These are phyloP conservation scores for Halocynthia aurantium DNA, from an alignment of 23 tunicate species.

Conservation along the genomic window DNA sequence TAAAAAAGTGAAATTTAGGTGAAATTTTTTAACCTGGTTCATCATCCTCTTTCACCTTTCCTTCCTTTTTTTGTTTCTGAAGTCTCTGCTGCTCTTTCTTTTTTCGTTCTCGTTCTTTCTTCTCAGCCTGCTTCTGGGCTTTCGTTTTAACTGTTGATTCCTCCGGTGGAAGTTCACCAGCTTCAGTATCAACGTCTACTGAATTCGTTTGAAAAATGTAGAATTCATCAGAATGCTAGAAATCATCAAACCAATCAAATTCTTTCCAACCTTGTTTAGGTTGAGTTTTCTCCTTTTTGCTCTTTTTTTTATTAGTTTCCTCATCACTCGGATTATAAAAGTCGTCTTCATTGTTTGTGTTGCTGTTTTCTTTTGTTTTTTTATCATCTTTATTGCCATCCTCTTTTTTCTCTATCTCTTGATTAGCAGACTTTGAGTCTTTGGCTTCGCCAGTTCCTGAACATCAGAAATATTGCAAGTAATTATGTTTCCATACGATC, in stretches of 20 bases:
- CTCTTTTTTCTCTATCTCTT: neutral
- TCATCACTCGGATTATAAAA: constrained; percentile 18
- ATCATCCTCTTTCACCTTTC: constrained; percentile 4
- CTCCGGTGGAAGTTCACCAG: constrained; percentile 29
- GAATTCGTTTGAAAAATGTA: neutral
- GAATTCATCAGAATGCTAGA: neutral
- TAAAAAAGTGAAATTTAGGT: too few relatives aligned
- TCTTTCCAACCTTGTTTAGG: constrained; percentile 19
- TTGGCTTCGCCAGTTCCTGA: constrained; percentile 6
- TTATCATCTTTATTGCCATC: neutral
- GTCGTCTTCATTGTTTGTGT: neutral
- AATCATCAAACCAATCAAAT: neutral
- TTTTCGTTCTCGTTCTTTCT: constrained; percentile 39
- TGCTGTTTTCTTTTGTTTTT: neutral
- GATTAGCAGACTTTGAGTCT: neutral
- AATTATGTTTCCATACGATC: neutral
- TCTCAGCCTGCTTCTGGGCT: constrained; percentile 47
- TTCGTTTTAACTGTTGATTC: constrained; percentile 26
- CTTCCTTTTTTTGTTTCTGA: constrained; percentile 5
- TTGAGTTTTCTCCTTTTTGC: neutral
- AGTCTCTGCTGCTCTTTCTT: constrained; percentile 40
- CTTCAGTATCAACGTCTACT: constrained; percentile 31
- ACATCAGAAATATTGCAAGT: neutral
- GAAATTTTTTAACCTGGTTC: neutral
- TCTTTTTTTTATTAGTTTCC: constrained; percentile 20